Conservation (phyloP, 2,888 invertebrate genomes). For the Monoplex corrugatus region DNA sequence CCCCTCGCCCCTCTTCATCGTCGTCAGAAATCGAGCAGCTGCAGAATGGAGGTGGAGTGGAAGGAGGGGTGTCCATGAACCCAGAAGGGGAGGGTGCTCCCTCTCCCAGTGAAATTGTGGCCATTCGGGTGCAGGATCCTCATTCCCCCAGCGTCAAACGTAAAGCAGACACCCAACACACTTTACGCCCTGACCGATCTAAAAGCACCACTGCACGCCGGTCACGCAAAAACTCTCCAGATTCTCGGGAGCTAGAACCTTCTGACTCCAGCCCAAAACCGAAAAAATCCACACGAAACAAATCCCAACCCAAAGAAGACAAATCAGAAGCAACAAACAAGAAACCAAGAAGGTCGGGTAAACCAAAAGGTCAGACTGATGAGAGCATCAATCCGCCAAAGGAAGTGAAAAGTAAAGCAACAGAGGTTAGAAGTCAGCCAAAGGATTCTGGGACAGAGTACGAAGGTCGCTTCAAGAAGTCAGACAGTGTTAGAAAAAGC, state of each 20-base stretch:
- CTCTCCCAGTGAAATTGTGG: constrained; percentile 60
- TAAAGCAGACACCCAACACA: constrained; percentile 58
- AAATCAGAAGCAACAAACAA: constrained; percentile 53
- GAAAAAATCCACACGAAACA: constrained; percentile 11
- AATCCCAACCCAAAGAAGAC: constrained; percentile 26
- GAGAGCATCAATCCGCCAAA: not conserved
- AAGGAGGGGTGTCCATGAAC: constrained; percentile 30
- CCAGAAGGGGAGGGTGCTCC: constrained; percentile 57
- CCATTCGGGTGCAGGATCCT: constrained; percentile 53
- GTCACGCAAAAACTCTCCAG: not conserved
- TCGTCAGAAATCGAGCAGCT: constrained; percentile 62
- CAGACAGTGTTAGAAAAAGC: constrained; percentile 54
- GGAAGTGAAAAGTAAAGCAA: constrained; percentile 4
- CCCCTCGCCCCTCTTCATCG: constrained; percentile 66
- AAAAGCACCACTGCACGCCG: not conserved
- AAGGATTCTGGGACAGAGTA: constrained; percentile 40
- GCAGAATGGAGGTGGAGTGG: not conserved
- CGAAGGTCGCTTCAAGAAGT: constrained; percentile 57
- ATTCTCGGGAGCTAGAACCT: not conserved
- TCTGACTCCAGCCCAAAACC: constrained; percentile 18
- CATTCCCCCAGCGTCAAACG: constrained; percentile 41
- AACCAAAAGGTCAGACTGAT: constrained; percentile 47
- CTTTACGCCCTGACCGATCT: constrained; percentile 56
- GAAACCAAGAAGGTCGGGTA: constrained; percentile 40
- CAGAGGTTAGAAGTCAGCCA: too few relatives aligned